These are phyloP conservation scores for Acromyrmex charruanus DNA, from an alignment of 1,140 invertebrate genomes.

Conservation along the genomic window DNA sequence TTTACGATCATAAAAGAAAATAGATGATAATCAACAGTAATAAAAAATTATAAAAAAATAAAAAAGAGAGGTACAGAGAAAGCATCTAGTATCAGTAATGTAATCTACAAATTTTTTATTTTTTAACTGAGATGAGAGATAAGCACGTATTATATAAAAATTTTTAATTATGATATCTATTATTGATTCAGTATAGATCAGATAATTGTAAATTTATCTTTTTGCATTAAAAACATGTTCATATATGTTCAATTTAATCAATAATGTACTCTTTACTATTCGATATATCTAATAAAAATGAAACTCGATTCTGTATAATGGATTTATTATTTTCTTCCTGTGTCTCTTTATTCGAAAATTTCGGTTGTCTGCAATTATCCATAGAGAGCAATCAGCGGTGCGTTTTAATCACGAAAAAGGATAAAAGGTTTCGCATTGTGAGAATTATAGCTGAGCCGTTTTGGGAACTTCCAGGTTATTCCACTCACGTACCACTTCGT, in stretches of 20 bases:
- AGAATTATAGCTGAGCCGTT: constrained; percentile 46
- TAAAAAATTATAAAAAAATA: background rate
- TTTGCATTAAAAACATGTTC: background rate
- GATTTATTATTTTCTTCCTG: background rate
- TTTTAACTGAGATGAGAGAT: background rate
- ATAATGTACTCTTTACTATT: background rate
- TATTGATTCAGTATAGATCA: background rate
- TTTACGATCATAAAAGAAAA: background rate
- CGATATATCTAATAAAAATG: background rate
- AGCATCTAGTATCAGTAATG: background rate
- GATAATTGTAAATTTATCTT: background rate
- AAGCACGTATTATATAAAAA: background rate
- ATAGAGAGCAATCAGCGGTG: background rate
- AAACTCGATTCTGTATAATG: background rate
- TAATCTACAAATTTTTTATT: background rate
- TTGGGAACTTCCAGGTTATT: constrained; percentile 66
- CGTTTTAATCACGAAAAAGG: constrained; percentile 29
- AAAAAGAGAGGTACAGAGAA: background rate
- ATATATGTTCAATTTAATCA: background rate
- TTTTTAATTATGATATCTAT: background rate
- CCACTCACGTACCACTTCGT: constrained; percentile 62
- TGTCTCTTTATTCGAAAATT: background rate
- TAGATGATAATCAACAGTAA: background rate
- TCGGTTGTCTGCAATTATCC: constrained; percentile 5
- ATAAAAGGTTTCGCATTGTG: constrained; percentile 23